Percentiles rank a stretch among this genome's conserved stretches.
These are phyloP conservation scores for Gopherus evgoodei DNA, from an alignment of 2,113 vertebrate genomes.

Conservation along the genomic window DNA sequence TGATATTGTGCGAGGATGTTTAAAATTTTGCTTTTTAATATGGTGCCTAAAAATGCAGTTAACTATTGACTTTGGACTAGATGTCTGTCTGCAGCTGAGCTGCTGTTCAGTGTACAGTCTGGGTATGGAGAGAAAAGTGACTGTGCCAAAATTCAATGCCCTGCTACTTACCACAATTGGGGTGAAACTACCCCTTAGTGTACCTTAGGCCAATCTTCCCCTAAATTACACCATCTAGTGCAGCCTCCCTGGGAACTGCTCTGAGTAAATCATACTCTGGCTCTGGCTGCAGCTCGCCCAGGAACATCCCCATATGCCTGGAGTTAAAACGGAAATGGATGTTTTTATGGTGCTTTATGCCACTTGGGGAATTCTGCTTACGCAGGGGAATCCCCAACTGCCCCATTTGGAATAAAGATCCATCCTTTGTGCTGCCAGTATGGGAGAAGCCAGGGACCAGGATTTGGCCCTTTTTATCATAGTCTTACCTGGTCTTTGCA, in stretches of 20 bases:
- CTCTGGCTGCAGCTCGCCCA: background rate
- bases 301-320: background rate
- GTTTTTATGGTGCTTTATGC: background rate
- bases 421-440: background rate
- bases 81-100: background rate
- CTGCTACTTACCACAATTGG: background rate
- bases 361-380: background rate
- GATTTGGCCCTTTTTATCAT: background rate
- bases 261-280: background rate
- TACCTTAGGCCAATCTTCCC: background rate
- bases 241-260: fast-evolving
- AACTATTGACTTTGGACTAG: background rate
- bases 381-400: fast-evolving
- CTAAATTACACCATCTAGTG: background rate
- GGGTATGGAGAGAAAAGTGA: background rate
- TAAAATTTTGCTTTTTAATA: background rate
- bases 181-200: background rate
- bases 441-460: fast-evolving
- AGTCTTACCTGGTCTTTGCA: background rate
- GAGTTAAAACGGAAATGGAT: fast-evolving
- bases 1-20: background rate
- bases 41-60: background rate
- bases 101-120: background rate
- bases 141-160: background rate
- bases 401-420: fast-evolving